These are phyloP conservation scores for Agapornis roseicollis DNA, from an alignment of 2,113 vertebrate species.

Conservation along the genomic window DNA sequence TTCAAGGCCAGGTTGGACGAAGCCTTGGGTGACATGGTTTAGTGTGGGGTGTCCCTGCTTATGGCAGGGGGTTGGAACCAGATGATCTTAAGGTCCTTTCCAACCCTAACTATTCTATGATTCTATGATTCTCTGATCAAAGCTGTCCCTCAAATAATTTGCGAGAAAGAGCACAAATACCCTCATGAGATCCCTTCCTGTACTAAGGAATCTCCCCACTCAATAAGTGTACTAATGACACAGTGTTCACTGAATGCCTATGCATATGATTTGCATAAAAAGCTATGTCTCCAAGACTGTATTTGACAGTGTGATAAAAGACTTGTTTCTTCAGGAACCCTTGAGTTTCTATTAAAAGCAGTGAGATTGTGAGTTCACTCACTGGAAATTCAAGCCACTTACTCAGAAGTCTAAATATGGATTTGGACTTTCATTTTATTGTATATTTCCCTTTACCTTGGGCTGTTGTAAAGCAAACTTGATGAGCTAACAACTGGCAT, in stretches of 20 bases:
- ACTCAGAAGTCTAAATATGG: not conserved
- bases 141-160: not conserved
- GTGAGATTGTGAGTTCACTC: not conserved
- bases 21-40: too few relatives aligned
- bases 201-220: not conserved
- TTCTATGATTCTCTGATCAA: too few relatives aligned
- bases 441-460: constrained; percentile 27
- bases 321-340: not conserved
- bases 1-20: too few relatives aligned
- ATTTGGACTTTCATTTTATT: constrained; percentile 11
- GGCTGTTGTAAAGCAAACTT: not conserved
- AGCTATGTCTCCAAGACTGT: not conserved
- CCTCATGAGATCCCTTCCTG: not conserved
- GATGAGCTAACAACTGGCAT: not conserved
- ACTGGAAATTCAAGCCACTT: not conserved
- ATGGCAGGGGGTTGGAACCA: too few relatives aligned
- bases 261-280: not conserved
- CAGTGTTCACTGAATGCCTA: not conserved
- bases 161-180: not conserved
- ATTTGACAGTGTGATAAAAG: not conserved
- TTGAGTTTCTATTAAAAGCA: not conserved
- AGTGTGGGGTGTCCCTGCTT: too few relatives aligned
- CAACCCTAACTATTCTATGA: too few relatives aligned
- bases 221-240: not conserved
- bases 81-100: too few relatives aligned